Percentiles rank a stretch among this genome's conserved stretches.
Evolutionary conservation across 2,113 vertebrate species (phyloP).

Genomic region (Danionella cerebrum): DNA sequence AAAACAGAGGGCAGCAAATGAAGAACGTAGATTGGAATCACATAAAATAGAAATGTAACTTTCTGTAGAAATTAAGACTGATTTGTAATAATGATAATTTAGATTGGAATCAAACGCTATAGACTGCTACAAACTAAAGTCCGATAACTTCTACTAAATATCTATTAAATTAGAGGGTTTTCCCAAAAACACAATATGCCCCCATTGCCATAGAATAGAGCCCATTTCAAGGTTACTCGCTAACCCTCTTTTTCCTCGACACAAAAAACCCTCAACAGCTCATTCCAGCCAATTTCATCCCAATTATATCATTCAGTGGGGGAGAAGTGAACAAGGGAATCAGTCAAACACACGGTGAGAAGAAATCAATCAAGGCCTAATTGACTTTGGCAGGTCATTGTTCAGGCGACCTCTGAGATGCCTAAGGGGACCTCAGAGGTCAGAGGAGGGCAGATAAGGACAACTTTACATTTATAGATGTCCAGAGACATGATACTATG

Average conservation of each 20-base stretch:
- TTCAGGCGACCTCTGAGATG: constrained; percentile 21
- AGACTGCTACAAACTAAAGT: too few species aligned
- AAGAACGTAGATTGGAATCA: too few species aligned
- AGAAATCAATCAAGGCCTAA: constrained; percentile 43
- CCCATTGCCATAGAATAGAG: background rate
- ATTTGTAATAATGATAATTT: too few species aligned
- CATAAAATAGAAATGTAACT: too few species aligned
- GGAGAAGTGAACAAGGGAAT: constrained; percentile 27
- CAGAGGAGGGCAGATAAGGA: constrained; percentile 22
- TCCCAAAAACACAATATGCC: too few species aligned
- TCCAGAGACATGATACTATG: background rate
- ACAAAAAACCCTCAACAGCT: background rate
- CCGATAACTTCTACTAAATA: too few species aligned
- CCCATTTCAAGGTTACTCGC: constrained; percentile 22
- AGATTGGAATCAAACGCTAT: too few species aligned
- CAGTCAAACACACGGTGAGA: constrained; percentile 10
- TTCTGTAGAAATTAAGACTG: too few species aligned
- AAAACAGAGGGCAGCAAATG: too few species aligned
- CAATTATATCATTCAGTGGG: constrained; percentile 32
- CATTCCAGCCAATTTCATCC: constrained; percentile 24
- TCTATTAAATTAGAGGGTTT: too few species aligned
- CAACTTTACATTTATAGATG: background rate
- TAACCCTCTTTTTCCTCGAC: constrained; percentile 15
- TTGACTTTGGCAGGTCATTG: constrained; percentile 43
- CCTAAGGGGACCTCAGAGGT: constrained; percentile 4